Conservation (phyloP, 2,797 vertebrate genomes). For the Lycodopsis pacificus region DNA sequence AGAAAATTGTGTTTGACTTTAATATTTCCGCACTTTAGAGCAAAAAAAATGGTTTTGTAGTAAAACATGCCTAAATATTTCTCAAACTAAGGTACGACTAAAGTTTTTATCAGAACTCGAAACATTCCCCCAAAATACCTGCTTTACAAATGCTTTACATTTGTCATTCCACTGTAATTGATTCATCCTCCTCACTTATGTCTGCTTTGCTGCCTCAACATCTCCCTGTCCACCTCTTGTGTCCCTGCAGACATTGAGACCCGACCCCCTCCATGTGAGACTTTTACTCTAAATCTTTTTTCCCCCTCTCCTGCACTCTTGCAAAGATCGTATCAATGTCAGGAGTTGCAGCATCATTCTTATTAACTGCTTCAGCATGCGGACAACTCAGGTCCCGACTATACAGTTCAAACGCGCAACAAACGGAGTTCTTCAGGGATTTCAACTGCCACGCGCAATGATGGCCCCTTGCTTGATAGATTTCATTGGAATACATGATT, state of each 20-base stretch:
- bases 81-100: too few relatives aligned
- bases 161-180: too few relatives aligned
- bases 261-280: background rate
- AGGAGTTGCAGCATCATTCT: conserved; percentile 15
- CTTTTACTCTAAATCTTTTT: background rate
- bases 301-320: background rate
- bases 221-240: background rate
- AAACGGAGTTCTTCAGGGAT: background rate
- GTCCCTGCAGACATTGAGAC: background rate
- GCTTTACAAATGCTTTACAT: too few relatives aligned
- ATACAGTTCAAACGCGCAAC: background rate
- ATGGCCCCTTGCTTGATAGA: conserved; percentile 6
- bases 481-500: conserved; percentile 24
- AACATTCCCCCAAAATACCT: too few relatives aligned
- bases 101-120: too few relatives aligned
- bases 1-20: too few relatives aligned
- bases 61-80: too few relatives aligned
- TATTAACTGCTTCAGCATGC: conserved; percentile 32
- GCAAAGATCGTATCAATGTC: background rate
- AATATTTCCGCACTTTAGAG: too few relatives aligned
- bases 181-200: background rate
- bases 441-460: conserved; percentile 17
- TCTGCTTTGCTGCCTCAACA: background rate
- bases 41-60: too few relatives aligned
- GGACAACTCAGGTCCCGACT: background rate